A percentile compares a stretch with the other conserved stretches of the same genome.
Conservation (phyloP, 2,888 invertebrate genomes). For the Pseudococcus viburni region DNA sequence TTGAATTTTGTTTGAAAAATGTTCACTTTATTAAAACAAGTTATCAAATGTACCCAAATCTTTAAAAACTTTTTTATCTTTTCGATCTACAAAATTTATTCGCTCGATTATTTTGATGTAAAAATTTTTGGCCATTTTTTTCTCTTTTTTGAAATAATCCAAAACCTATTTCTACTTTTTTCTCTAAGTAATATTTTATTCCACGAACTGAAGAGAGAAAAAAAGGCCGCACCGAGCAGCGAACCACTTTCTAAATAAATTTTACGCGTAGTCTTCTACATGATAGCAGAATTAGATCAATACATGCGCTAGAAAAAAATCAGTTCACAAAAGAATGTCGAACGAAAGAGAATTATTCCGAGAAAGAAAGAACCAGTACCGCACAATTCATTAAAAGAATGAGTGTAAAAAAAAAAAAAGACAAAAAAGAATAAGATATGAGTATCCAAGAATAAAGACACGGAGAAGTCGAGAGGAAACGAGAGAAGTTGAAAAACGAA, state of each 20-base stretch:
- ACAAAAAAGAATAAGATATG: neutral
- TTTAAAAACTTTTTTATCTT: too few relatives aligned
- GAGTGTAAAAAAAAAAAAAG: neutral
- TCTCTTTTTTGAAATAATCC: too few relatives aligned
- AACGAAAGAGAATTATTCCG: constrained; percentile 1
- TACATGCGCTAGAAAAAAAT: neutral
- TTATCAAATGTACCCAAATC: too few relatives aligned
- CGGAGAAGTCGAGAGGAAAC: neutral
- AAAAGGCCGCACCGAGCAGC: neutral
- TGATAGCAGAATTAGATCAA: neutral
- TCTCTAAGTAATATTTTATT: too few relatives aligned
- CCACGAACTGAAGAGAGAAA: neutral
- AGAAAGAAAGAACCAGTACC: neutral
- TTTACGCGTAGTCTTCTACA: neutral
- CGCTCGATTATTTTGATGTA: too few relatives aligned
- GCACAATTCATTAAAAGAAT: constrained; percentile 20
- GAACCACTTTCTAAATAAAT: constrained; percentile 40
- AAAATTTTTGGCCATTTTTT: too few relatives aligned
- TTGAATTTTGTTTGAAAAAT: too few relatives aligned
- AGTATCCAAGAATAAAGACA: neutral
- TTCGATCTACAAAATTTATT: too few relatives aligned
- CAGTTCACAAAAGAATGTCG: constrained; percentile 27
- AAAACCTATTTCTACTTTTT: too few relatives aligned
- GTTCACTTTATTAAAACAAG: too few relatives aligned
- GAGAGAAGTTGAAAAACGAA: constrained; percentile 30